phyloP scores from a whole-genome alignment of 2,888 invertebrate species.

The Cetonia aurata region DNA sequence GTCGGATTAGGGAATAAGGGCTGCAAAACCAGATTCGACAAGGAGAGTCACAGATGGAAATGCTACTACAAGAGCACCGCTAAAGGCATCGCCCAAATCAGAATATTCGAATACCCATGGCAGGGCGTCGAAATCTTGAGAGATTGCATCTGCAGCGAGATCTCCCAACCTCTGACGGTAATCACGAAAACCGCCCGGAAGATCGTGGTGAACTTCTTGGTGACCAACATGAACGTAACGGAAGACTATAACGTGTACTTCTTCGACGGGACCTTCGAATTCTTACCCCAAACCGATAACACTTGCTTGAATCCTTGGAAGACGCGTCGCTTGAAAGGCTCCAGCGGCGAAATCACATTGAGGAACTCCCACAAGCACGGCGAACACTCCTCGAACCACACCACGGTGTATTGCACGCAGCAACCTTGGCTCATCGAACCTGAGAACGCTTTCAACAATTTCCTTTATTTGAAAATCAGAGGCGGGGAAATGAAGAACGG shows the following conservation, averaged over 20 bases:
- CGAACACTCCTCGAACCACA: slow-evolving; percentile 70
- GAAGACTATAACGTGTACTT: slow-evolving; percentile 85
- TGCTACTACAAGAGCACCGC: slow-evolving; percentile 69
- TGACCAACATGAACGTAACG: slow-evolving; percentile 83
- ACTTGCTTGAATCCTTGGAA: slow-evolving; percentile 77
- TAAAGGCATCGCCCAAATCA: slow-evolving; percentile 59
- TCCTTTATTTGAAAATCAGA: slow-evolving; percentile 78
- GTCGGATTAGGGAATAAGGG: slow-evolving; percentile 78
- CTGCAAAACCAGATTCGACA: slow-evolving; percentile 77
- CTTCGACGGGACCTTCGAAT: slow-evolving; percentile 82
- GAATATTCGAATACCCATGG: slow-evolving; percentile 79
- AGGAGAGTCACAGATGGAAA: slow-evolving; percentile 77
- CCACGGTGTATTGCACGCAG: slow-evolving; percentile 72
- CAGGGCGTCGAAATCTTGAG: slow-evolving; percentile 75
- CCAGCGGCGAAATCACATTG: slow-evolving; percentile 80
- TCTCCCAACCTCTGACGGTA: slow-evolving; percentile 75
- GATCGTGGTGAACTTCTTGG: slow-evolving; percentile 80
- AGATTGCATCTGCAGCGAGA: slow-evolving; percentile 81
- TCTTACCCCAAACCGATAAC: slow-evolving; percentile 71
- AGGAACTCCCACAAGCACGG: slow-evolving; percentile 70
- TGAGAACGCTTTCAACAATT: slow-evolving; percentile 77
- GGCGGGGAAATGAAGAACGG: slow-evolving; percentile 67
- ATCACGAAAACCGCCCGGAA: slow-evolving; percentile 78
- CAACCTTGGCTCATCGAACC: slow-evolving; percentile 86
- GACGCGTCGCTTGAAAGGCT: slow-evolving; percentile 75